Evolutionary conservation across 2,113 vertebrate genomes (phyloP).

Genomic region (Cromileptes altivelis): DNA sequence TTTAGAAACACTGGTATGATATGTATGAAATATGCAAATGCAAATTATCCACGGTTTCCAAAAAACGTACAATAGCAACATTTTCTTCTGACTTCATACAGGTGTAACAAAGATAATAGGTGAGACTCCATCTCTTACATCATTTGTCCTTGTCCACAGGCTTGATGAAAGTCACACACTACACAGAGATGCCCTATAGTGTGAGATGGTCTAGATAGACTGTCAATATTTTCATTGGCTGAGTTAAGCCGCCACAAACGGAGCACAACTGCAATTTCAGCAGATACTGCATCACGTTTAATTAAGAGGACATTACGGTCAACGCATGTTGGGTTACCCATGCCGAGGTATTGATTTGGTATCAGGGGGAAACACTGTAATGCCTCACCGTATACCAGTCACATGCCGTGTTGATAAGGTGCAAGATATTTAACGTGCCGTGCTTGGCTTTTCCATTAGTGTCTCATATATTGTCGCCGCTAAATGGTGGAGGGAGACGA

Average conservation of each 20-base stretch:
- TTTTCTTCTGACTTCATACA: too few species aligned
- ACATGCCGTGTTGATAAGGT: constrained; percentile 17
- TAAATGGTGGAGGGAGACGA: constrained; percentile 42
- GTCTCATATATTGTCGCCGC: constrained; percentile 26
- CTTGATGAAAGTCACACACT: constrained; percentile 32
- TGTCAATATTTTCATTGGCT: constrained; percentile 30
- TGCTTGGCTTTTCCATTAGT: constrained; percentile 49
- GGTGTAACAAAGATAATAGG: not conserved
- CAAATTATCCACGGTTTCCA: too few species aligned
- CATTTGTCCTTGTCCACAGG: constrained; percentile 47
- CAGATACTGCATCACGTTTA: constrained; percentile 56
- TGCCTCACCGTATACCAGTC: constrained; percentile 39
- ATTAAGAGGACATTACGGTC: constrained; percentile 59
- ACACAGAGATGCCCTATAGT: not conserved
- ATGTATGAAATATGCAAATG: too few species aligned
- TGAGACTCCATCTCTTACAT: not conserved
- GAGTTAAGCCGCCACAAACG: not conserved
- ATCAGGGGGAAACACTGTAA: constrained; percentile 47
- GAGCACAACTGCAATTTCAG: constrained; percentile 43
- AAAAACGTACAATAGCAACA: too few species aligned
- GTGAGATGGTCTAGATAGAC: constrained; percentile 27
- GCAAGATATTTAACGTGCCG: constrained; percentile 40
- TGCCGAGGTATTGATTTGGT: constrained; percentile 61
- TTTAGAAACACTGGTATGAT: too few species aligned
- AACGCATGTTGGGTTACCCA: constrained; percentile 47